Evolutionary conservation across 2,797 vertebrate species (phyloP), one percentile per base, ranked within the genome.

Genomic region (Parambassis ranga): DNA sequence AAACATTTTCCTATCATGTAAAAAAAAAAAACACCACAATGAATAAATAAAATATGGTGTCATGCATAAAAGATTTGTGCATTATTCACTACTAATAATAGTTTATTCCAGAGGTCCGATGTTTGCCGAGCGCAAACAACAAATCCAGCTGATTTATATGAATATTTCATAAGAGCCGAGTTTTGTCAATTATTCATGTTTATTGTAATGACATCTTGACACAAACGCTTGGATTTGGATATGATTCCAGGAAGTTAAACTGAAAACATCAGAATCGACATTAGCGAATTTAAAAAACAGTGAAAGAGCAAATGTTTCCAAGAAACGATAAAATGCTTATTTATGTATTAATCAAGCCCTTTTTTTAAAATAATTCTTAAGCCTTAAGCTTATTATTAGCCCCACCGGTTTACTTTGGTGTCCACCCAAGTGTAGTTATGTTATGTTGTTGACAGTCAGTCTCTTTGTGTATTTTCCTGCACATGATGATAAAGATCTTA

Each of bases 41-140:
- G 37, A 71, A 85, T 87, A 81, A 80, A 78, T 82, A 67, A 86
- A 80, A 55, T 31, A 74, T 57, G 39, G 24, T 65, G 49, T 64
- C 73, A 75, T 79, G 69, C 75, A 77, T 79, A 81, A 86, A 77
- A 74, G 28, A 82, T 78, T 67, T 73, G 56, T 79, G 65, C 56
- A 81, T 78, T 71, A 82, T 84, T 82, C 44, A 79, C 46, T 5
- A 58, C 61, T 67, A 78, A 69, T 82, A 77, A 69, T 79, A 51
- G 60, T 61, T 71, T 50, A 70, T 77, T 87, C 38, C 50, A 46
- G 51, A 73, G 51, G 59, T 73, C 33, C 19, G 8, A 66, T 72
- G 42, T 81, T 83, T 70, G 64, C 74, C 4, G 22, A 66, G 53
- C 5, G 7, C 24, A 87, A 76, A 77, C 55, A 75, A 61, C 37